A percentile compares a stretch with the other conserved stretches of the same genome.
phyloP scores from a whole-genome alignment of 1,140 invertebrate genomes.

The Periplaneta americana region DNA sequence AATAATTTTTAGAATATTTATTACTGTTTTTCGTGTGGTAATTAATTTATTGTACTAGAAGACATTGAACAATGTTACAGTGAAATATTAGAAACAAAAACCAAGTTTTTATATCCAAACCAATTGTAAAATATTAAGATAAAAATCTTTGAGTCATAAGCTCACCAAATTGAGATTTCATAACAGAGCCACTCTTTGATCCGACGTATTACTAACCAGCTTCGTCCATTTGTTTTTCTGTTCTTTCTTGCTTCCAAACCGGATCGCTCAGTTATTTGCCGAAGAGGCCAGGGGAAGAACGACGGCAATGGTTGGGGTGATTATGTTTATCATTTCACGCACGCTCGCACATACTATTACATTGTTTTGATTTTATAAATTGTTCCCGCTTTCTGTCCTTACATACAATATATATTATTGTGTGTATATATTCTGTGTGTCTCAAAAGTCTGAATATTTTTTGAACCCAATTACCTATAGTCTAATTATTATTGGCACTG shows the following conservation, averaged over 20 bases:
- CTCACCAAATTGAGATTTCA: neutral
- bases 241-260: constrained; percentile 5
- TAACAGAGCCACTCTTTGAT: neutral
- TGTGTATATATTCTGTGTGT: too few relatives aligned
- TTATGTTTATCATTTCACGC: constrained; percentile 5
- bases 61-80: neutral
- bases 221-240: constrained; percentile 3
- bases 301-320: constrained; percentile 17
- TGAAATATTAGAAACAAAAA: neutral
- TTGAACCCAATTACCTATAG: too few relatives aligned
- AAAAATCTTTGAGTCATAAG: neutral
- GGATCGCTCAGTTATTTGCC: constrained; percentile 11
- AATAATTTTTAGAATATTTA: neutral
- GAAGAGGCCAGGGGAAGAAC: constrained; percentile 14
- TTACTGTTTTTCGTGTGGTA: neutral
- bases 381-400: neutral
- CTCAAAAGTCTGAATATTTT: neutral
- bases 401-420: neutral
- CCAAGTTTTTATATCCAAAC: neutral
- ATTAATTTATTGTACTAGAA: neutral
- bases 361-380: neutral
- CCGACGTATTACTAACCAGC: neutral
- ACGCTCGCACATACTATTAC: neutral
- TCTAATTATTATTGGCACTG: too few relatives aligned
- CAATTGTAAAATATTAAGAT: neutral